Evolutionary conservation across 2,797 vertebrate genomes (phyloP).

Genomic region (Oryzias dopingdopingensis): DNA sequence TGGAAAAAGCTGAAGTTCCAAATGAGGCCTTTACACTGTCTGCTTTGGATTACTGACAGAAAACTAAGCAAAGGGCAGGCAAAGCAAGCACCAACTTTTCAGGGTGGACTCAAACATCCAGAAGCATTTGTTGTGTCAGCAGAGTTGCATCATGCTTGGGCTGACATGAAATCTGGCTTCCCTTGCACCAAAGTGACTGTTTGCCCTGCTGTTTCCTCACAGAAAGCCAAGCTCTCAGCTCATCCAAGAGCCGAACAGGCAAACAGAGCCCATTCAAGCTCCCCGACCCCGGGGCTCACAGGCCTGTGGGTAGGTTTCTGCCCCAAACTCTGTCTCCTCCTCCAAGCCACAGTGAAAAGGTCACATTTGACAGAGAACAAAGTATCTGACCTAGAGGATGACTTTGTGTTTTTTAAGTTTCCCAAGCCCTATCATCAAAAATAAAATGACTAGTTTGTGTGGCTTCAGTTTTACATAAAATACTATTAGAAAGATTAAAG

Average conservation of each 20-base stretch:
- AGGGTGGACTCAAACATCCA: conserved; percentile 31
- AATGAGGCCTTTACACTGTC: conserved; percentile 79
- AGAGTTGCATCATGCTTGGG: conserved; percentile 38
- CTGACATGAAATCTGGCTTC: conserved; percentile 54
- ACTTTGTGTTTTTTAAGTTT: background rate
- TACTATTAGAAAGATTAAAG: background rate
- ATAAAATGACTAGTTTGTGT: too few species aligned
- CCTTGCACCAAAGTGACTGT: conserved; percentile 67
- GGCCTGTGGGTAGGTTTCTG: conserved; percentile 80
- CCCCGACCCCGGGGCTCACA: conserved; percentile 79
- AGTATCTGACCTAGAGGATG: conserved; percentile 1
- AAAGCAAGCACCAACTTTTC: conserved; percentile 18
- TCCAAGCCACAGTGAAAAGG: conserved; percentile 76
- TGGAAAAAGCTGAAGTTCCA: conserved; percentile 32
- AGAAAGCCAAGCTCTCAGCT: conserved; percentile 75
- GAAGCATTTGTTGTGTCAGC: conserved; percentile 45
- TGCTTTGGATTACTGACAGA: conserved; percentile 55
- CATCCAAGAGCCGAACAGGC: conserved; percentile 76
- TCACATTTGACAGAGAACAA: conserved; percentile 64
- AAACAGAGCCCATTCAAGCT: conserved; percentile 78
- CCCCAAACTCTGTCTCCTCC: conserved; percentile 48
- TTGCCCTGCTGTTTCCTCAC: conserved; percentile 79
- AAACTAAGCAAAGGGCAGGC: conserved; percentile 4
- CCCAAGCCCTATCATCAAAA: too few species aligned
- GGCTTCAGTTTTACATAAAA: background rate